These are phyloP conservation scores for Channa striata DNA, from an alignment of 2,797 vertebrate genomes.

Conservation along the genomic window DNA sequence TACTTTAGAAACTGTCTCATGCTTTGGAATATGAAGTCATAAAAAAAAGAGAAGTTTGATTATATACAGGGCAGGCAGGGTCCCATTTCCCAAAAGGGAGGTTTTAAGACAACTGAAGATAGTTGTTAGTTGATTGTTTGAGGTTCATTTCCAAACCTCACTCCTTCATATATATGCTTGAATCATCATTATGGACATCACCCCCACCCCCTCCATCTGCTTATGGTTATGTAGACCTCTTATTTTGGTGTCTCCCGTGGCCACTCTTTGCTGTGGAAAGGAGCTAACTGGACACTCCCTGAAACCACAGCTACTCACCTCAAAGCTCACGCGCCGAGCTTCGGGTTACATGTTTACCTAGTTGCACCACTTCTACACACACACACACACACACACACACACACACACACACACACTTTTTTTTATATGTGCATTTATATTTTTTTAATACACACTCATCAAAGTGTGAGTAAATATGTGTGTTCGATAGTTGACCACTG, in stretches of 20 bases:
- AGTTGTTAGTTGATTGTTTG: slow-evolving; percentile 51
- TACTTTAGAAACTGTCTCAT: slow-evolving; percentile 49
- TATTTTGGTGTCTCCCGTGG: slow-evolving; percentile 78
- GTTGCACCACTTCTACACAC: slow-evolving; percentile 81
- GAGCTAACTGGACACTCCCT: slow-evolving; percentile 79
- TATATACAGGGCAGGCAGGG: neutral
- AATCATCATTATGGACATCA: slow-evolving; percentile 43
- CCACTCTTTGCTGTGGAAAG: slow-evolving; percentile 53
- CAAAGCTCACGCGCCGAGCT: slow-evolving; percentile 69
- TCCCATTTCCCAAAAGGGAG: slow-evolving; percentile 5
- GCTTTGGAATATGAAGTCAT: slow-evolving; percentile 13
- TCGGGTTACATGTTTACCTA: slow-evolving; percentile 83
- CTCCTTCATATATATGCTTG: slow-evolving; percentile 24
- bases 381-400: too few relatives aligned
- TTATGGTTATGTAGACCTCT: slow-evolving; percentile 57
- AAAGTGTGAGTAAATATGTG: slow-evolving; percentile 22
- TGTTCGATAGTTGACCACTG: slow-evolving; percentile 24
- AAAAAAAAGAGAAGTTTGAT: slow-evolving; percentile 2
- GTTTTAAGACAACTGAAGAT: slow-evolving; percentile 37
- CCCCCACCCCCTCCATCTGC: slow-evolving; percentile 6
- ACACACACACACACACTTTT: too few relatives aligned
- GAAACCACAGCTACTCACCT: slow-evolving; percentile 81
- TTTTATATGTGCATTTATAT: too few relatives aligned
- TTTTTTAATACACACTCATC: too few relatives aligned
- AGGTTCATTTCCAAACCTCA: slow-evolving; percentile 47